Base-by-base conservation (phyloP, 2,113 vertebrate species). In the Mystacornis crossleyi region DNA sequence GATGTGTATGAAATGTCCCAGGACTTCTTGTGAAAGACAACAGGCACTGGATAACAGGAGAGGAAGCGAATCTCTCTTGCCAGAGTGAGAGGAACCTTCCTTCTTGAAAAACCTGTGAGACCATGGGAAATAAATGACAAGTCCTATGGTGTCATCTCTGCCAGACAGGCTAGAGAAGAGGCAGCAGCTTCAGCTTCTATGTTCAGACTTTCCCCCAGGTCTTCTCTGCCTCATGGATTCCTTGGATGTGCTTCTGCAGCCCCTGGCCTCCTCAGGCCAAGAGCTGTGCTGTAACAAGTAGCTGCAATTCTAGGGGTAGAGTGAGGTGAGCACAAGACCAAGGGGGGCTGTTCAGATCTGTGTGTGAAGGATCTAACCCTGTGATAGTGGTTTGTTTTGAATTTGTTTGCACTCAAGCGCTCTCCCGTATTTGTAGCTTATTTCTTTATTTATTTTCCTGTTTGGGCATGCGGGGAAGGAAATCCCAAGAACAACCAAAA, bases 321-420 rank as follows among this genome's bases (percentile, higher is more conserved):
- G 13, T 40, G 16, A 40, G 34, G 31, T 14, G 8, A 82, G 51
- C 21, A 48, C 18, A 47, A 75, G 36, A 54, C 29, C 40, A 69
- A 62, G 12, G 15, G 19, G 18, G 7, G 15, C 26, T 79, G 25
- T 57, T 74, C 50, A 71, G 51, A 66, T 9, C 10, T 34, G 9
- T 15, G 24, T 13, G 25, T 60, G 57, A 58, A 75, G 31, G 53
- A 25, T 31, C 17, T 36, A 29, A 67, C 12, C 28, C 20, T 75
- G 43, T 18, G 10, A 72, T 4, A 13, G 28, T 21, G 26, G 19
- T 54, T 89, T 66, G 5, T 23, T 89, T 78, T 69, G 25, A 9
- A 19, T 43, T 48, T 53, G 18, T 66, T 96, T 61, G 81, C 19
- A 51, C 0, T 0, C 1, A 7, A 16, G 3, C 25, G 13, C 43